Percentiles rank a stretch among this genome's conserved stretches.
phyloP scores from a whole-genome alignment of 2,113 vertebrate species.

The Atherinomorus stipes region DNA sequence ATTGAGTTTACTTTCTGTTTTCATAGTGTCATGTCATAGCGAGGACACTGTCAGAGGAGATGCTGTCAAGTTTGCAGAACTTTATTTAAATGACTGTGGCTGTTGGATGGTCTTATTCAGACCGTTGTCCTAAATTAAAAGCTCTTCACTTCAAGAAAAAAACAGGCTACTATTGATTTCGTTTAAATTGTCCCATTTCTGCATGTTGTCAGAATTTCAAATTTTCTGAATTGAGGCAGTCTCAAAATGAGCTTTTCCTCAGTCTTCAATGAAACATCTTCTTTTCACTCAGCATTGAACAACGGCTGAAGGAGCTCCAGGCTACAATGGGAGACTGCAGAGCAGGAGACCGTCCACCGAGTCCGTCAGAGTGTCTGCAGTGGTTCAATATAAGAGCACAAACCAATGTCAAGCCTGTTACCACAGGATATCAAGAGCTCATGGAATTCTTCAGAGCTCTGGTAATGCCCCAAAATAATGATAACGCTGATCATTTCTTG shows the following conservation, averaged over 20 bases:
- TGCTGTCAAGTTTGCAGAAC: slow-evolving; percentile 7
- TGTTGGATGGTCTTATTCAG: slow-evolving; percentile 6
- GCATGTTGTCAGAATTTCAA: not conserved
- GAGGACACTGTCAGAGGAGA: slow-evolving; percentile 12
- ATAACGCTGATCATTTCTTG: not conserved
- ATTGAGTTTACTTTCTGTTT: slow-evolving; percentile 21
- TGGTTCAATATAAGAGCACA: slow-evolving; percentile 85
- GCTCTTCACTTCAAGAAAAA: not conserved
- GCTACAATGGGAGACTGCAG: slow-evolving; percentile 83
- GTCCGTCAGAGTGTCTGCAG: slow-evolving; percentile 85
- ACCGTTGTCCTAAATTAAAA: not conserved
- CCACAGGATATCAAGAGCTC: slow-evolving; percentile 84
- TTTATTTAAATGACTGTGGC: slow-evolving; percentile 2
- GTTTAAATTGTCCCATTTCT: not conserved
- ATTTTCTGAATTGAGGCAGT: not conserved
- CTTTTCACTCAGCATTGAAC: slow-evolving; percentile 85
- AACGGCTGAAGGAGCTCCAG: slow-evolving; percentile 89
- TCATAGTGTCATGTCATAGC: slow-evolving; percentile 8
- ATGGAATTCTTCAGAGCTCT: slow-evolving; percentile 89
- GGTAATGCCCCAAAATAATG: slow-evolving; percentile 81
- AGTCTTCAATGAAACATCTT: slow-evolving; percentile 18
- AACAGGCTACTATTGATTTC: not conserved
- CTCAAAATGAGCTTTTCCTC: not conserved
- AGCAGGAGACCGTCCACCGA: slow-evolving; percentile 79
- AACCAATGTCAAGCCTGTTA: slow-evolving; percentile 72